Evolutionary conservation across 2,113 vertebrate species (phyloP).

Genomic region (Vidua chalybeata): DNA sequence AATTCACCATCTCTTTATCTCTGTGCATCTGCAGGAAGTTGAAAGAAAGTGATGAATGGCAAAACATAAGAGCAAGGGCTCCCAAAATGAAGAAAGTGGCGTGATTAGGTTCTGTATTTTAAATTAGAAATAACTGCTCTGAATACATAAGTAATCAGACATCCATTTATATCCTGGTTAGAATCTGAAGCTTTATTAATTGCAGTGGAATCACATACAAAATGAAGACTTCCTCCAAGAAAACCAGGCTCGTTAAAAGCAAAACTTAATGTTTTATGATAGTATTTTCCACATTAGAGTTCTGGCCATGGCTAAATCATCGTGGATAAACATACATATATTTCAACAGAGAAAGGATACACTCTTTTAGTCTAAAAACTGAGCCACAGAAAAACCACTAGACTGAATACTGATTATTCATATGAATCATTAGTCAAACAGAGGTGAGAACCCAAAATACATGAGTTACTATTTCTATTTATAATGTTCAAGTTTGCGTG

Average conservation of each 20-base stretch:
- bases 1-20: neutral
- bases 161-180: conserved; percentile 38
- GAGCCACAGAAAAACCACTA: conserved; percentile 39
- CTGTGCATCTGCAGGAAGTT: conserved; percentile 58
- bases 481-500: neutral
- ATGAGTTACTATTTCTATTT: conserved; percentile 60
- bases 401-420: conserved; percentile 42
- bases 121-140: conserved; percentile 58
- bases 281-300: conserved; percentile 40
- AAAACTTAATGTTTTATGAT: conserved; percentile 33
- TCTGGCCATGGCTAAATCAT: conserved; percentile 4
- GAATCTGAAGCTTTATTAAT: conserved; percentile 54
- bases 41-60: conserved; percentile 65
- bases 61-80: conserved; percentile 55
- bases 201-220: conserved; percentile 44
- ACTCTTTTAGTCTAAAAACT: conserved; percentile 46
- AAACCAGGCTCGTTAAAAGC: conserved; percentile 18
- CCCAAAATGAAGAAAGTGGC: conserved; percentile 30
- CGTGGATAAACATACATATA: neutral
- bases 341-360: conserved; percentile 50
- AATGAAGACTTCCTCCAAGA: conserved; percentile 37
- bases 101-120: conserved; percentile 64
- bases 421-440: conserved; percentile 60
- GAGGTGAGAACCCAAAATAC: conserved; percentile 38
- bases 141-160: conserved; percentile 65